These are phyloP conservation scores for Oostethus manadensis DNA, from an alignment of 2,113 vertebrate species.

Conservation along the genomic window DNA sequence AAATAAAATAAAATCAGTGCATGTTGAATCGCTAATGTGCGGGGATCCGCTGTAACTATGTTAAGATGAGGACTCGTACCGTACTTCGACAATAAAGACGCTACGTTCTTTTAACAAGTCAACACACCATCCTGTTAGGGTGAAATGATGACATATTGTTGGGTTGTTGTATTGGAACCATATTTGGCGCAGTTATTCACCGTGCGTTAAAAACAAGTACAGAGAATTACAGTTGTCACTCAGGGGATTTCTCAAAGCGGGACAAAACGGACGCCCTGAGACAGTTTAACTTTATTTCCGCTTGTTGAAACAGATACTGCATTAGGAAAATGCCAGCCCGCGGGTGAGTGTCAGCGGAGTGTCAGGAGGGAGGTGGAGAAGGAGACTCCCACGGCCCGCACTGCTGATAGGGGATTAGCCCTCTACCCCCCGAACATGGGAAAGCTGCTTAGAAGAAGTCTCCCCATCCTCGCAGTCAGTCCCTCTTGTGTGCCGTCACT, in stretches of 20 bases:
- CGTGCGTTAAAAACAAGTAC: conserved; percentile 58
- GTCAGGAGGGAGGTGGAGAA: conserved; percentile 63
- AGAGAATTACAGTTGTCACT: conserved; percentile 64
- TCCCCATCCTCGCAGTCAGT: conserved; percentile 61
- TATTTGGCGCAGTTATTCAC: conserved; percentile 29
- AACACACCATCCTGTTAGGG: background rate
- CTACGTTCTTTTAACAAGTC: too few species aligned
- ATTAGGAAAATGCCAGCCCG: conserved; percentile 74
- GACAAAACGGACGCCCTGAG: conserved; percentile 70
- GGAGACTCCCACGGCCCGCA: conserved; percentile 71
- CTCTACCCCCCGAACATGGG: conserved; percentile 72
- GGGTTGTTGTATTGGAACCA: background rate
- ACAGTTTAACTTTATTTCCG: conserved; percentile 75
- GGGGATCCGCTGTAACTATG: too few species aligned
- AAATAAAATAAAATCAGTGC: too few species aligned
- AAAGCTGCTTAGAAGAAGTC: conserved; percentile 73
- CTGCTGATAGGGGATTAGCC: conserved; percentile 79
- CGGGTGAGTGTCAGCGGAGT: conserved; percentile 63
- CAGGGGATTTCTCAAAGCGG: conserved; percentile 69
- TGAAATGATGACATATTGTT: background rate
- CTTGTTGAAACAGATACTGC: conserved; percentile 75
- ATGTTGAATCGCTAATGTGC: too few species aligned
- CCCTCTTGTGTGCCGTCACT: conserved; percentile 56
- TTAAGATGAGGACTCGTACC: too few species aligned
- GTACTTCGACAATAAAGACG: too few species aligned